Base-by-base conservation (phyloP, 2,797 vertebrate species). In the Distichodus sexfasciatus region DNA sequence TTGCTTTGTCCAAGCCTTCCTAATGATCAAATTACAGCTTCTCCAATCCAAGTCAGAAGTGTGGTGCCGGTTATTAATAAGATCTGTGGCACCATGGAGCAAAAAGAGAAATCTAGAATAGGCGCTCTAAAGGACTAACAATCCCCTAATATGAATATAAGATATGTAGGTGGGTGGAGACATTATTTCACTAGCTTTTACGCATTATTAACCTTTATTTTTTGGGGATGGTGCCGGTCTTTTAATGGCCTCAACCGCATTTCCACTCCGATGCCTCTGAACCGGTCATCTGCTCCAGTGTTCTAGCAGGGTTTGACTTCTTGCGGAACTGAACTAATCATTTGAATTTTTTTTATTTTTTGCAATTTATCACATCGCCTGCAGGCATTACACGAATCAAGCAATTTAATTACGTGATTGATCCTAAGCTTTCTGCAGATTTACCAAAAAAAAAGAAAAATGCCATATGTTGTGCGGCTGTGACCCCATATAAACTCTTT, bases 11-110 rank as follows among this genome's bases (percentile, higher is more conserved):
- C 50, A 67, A 43, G 57, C 58, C 41, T 50, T 67, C 43, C 36
- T 57, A 71, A 71, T 46, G 57, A 76, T 67, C 40, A 59, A 59
- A 74, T 69, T 53, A 60, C 50, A 47, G 72, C 50, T 57, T 74
- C 61, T 29, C 57, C 61, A 55, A 21, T 41, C 53, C 46, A 12
- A 23, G 44, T 11, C 40, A 23, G 55, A 58, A 63, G 29, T 35
- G 66, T 43, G 15, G 9, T 43, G 43, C 24, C 48, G 21, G 59
- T 66, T 71, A 71, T 66, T 55, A 60, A 55, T 15, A 40, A 55
- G 62, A 26, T 31, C 31, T 51, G 46, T n/a, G 26, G 36, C 31
- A 33, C 14, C 15, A 8, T n/a, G 14, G 59, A n/a, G 19, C 23
- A 5, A 51, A 10, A n/a, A n/a, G n/a, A n/a, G n/a, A n/a, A n/a